phyloP scores from a whole-genome alignment of 2,113 vertebrate species.

The Manacus vitellinus region DNA sequence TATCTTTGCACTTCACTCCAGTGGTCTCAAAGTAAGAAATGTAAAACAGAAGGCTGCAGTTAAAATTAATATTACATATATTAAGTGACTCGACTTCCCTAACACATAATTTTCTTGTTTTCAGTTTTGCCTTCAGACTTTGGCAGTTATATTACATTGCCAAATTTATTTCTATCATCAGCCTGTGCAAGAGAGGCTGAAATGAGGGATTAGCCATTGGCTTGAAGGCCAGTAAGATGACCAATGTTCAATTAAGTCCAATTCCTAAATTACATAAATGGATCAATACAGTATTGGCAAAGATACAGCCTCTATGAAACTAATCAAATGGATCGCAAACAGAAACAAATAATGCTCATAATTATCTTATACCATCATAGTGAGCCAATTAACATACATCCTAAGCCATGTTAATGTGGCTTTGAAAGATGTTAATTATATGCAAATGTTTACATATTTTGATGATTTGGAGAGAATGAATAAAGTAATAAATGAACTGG shows the following conservation, averaged over 20 bases:
- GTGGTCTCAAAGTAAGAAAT: background rate
- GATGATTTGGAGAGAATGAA: background rate
- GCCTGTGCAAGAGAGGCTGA: background rate
- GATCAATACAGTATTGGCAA: background rate
- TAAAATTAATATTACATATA: background rate
- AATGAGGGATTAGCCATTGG: background rate
- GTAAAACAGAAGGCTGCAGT: background rate
- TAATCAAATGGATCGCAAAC: background rate
- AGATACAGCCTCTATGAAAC: background rate
- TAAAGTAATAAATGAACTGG: background rate
- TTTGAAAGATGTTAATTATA: background rate
- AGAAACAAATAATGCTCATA: background rate
- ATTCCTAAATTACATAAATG: background rate
- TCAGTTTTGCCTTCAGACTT: background rate
- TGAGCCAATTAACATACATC: background rate
- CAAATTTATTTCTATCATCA: background rate
- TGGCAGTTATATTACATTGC: background rate
- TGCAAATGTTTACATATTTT: background rate
- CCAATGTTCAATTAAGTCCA: background rate
- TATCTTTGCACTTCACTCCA: background rate
- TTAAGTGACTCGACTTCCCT: background rate
- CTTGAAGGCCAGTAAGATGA: background rate
- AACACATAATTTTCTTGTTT: background rate
- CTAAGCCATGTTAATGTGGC: background rate
- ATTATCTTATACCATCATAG: background rate